Base-by-base conservation (phyloP, 2,888 invertebrate species). In the Acrobeloides nanus region DNA sequence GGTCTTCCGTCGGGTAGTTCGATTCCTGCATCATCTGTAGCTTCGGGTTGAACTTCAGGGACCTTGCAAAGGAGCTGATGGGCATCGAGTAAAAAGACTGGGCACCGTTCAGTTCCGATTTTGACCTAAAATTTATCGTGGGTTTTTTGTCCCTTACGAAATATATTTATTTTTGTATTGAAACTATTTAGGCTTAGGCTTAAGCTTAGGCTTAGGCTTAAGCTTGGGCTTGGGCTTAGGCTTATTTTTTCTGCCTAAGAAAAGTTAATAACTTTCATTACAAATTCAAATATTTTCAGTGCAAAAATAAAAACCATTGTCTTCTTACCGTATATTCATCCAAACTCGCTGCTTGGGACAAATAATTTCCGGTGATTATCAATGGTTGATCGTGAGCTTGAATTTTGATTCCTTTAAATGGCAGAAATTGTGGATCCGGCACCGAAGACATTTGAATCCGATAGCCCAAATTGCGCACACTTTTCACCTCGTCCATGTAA, bases 1-100 rank as follows among this genome's bases (percentile, higher is more conserved):
- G 93, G 92, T 59, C 89, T 80, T 72, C 83, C 84, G 44, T 82
- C 81, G 57, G 81, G 80, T 74, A 84, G 80, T 41, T 76, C 33
- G 32, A 48, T 39, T 17, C 66, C 65, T 23, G 51, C 42, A 25
- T 69, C 69, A 42, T 69, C 68, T 3, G 64, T 69, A 1, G 66
- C 42, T 10, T 48, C 43, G 15, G 68, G 71, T 39, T 61, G 62
- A 4, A 33, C 38, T 1, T 50, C 21, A 45, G 95, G 93, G 10
- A 92, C 90, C 24, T 85, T 85, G 75, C 95, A 97, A 8, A 93
- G 84, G 15, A 97, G 80, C 74, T 93, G 92, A 31, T 84, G 84
- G 74, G 84, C 81, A 1, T 92, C 89, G 38, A 97, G 79, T 53
- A 90, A 87, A 2, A 93, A 92, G 12, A 97, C 88, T 77, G 92